Conservation (phyloP, 1,140 invertebrate genomes). For the Heterodera carotae region DNA sequence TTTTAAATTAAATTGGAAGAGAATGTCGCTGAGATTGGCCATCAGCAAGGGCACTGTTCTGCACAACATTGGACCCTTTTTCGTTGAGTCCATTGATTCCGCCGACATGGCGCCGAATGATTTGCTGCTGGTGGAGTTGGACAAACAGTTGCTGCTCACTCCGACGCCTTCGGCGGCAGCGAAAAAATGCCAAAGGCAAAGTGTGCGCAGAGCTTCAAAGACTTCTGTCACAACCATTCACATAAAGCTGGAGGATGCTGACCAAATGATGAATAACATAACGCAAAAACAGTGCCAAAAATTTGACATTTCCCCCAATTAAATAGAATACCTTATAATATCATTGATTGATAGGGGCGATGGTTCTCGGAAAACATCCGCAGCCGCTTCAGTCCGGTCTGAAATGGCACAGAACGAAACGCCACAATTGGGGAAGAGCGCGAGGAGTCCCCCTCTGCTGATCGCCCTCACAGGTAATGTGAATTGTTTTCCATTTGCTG, state of each 20-base stretch:
- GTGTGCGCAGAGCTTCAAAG: not conserved
- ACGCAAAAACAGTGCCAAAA: not conserved
- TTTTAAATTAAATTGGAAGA: not conserved
- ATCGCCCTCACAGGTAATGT: conserved; percentile 19
- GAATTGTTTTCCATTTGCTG: no score
- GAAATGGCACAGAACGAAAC: not conserved
- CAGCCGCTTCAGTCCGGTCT: not conserved
- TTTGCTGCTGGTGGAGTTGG: not conserved
- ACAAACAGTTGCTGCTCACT: not conserved
- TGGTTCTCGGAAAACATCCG: not conserved
- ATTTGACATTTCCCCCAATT: no score
- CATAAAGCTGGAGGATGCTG: not conserved
- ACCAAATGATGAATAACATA: not conserved
- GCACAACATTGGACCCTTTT: conserved; percentile 20
- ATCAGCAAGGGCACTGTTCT: conserved; percentile 17
- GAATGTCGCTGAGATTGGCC: conserved; percentile 11
- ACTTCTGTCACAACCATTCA: not conserved
- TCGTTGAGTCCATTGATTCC: conserved; percentile 15
- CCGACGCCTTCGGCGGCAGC: not conserved
- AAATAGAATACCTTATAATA: no score
- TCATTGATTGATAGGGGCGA: not conserved
- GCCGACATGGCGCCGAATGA: not conserved
- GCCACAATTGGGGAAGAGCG: not conserved
- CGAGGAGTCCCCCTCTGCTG: conserved; percentile 10
- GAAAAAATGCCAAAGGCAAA: not conserved